Evolutionary conservation across 2,797 vertebrate species (phyloP).

Genomic region (Platalea minor): DNA sequence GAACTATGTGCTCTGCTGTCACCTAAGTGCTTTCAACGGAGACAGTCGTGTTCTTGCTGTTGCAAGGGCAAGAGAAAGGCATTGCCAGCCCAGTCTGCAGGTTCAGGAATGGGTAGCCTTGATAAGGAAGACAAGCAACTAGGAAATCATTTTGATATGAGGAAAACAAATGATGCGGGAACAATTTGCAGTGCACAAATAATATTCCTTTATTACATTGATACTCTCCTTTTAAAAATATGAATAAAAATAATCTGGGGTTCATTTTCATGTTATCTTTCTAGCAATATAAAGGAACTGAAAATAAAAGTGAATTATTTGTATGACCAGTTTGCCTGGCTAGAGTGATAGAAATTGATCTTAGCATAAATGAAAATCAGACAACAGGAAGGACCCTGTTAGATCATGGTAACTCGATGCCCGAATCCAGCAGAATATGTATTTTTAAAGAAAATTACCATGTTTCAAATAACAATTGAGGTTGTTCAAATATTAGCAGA

Average conservation of each 20-base stretch:
- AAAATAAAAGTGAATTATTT: not conserved
- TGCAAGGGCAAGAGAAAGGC: not conserved
- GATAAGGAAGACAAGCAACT: not conserved
- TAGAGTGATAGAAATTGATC: not conserved
- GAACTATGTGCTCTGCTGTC: not conserved
- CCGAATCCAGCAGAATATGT: not conserved
- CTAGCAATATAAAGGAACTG: not conserved
- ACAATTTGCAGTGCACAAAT: not conserved
- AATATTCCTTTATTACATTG: not conserved
- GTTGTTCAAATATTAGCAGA: not conserved
- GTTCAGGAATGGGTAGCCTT: not conserved
- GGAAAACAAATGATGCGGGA: not conserved
- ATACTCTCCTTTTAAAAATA: not conserved
- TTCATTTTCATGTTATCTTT: not conserved
- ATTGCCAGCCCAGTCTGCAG: not conserved
- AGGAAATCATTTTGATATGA: not conserved
- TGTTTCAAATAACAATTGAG: not conserved
- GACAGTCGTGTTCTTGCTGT: not conserved
- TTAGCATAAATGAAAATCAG: not conserved
- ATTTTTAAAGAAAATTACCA: not conserved
- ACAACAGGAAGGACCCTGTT: not conserved
- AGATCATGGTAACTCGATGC: accelerated
- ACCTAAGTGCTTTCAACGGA: not conserved
- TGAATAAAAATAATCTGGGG: not conserved
- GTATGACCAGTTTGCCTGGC: not conserved